phyloP scores from a whole-genome alignment of 2,888 invertebrate species.

The Nymphalis c-album region DNA sequence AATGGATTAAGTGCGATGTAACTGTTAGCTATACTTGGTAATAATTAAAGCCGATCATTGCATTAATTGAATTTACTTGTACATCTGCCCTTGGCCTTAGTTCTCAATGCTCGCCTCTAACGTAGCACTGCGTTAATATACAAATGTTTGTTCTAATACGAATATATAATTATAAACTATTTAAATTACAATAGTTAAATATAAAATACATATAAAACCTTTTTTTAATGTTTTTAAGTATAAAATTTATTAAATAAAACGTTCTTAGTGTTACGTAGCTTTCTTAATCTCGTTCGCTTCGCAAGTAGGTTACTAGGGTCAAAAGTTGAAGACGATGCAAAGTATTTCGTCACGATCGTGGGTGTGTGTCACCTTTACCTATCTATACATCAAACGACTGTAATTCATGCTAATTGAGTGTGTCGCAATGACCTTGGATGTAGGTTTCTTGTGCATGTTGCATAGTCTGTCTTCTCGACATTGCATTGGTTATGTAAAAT shows the following conservation, averaged over 20 bases:
- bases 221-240: too few relatives aligned
- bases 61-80: slow-evolving; percentile 54
- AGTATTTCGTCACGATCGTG: slow-evolving; percentile 32
- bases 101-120: slow-evolving; percentile 41
- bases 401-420: slow-evolving; percentile 61
- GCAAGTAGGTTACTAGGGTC: slow-evolving; percentile 31
- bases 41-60: slow-evolving; percentile 23
- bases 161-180: background rate
- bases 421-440: slow-evolving; percentile 55
- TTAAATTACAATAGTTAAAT: background rate
- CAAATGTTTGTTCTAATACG: background rate
- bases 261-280: slow-evolving; percentile 6
- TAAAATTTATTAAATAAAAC: too few relatives aligned
- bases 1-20: slow-evolving; percentile 19
- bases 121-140: background rate
- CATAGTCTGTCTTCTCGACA: slow-evolving; percentile 34
- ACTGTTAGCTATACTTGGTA: slow-evolving; percentile 14
- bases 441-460: slow-evolving; percentile 40
- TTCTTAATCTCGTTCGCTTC: slow-evolving; percentile 19
- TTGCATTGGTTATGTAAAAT: slow-evolving; percentile 42
- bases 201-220: too few relatives aligned
- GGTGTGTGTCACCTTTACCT: slow-evolving; percentile 33
- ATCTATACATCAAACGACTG: slow-evolving; percentile 53
- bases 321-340: slow-evolving; percentile 29
- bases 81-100: slow-evolving; percentile 62